These are phyloP conservation scores for Loriculus beryllinus DNA, from an alignment of 2,797 vertebrate genomes.

Conservation along the genomic window DNA sequence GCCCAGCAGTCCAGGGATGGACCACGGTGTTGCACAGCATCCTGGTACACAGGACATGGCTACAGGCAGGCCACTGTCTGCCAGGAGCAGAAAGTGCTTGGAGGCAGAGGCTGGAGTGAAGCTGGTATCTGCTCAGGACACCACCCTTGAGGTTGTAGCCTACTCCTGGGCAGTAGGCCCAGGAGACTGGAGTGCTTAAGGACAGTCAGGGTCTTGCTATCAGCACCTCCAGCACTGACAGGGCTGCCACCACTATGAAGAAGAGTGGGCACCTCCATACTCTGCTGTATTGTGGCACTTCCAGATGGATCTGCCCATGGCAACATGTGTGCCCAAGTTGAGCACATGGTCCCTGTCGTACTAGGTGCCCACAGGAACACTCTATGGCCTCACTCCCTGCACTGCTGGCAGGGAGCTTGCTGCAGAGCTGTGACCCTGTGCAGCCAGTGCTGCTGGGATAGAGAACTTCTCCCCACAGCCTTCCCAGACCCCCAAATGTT, in stretches of 20 bases:
- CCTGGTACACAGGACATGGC: fast-evolving
- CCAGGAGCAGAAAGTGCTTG: neutral
- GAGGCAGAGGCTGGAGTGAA: neutral
- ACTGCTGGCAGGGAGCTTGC: neutral
- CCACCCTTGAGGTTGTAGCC: neutral
- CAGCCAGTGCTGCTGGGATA: neutral
- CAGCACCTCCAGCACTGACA: fast-evolving
- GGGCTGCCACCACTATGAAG: neutral
- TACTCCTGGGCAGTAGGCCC: neutral
- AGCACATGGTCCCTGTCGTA: fast-evolving
- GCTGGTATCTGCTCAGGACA: neutral
- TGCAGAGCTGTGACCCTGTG: fast-evolving
- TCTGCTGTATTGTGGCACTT: neutral
- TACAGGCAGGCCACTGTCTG: fast-evolving
- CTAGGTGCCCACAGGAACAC: neutral
- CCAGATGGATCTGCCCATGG: neutral
- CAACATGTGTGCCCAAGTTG: fast-evolving
- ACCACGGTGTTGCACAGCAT: neutral
- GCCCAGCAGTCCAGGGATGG: neutral
- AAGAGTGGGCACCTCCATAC: neutral
- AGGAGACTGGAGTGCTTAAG: neutral
- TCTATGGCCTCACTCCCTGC: neutral
- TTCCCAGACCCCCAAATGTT: neutral
- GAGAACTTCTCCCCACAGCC: neutral
- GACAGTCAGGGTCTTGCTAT: neutral